Conservation (phyloP, 2,888 invertebrate species). For the Suillia variegata region DNA sequence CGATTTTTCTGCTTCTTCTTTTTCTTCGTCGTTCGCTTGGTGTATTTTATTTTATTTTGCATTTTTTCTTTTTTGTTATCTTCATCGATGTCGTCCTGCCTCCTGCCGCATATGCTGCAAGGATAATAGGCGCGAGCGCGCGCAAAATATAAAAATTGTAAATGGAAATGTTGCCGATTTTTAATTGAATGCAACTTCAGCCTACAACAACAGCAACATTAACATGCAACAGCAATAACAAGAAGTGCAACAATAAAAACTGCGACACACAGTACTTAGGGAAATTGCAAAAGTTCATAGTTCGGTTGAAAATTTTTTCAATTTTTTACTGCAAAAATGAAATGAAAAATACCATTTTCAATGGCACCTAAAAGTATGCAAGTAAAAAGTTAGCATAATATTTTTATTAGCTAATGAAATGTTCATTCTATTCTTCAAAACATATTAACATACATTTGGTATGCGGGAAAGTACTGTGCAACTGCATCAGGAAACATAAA, state of each 20-base stretch:
- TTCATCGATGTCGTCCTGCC: background rate
- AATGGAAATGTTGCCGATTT: slow-evolving; percentile 32
- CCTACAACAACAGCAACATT: slow-evolving; percentile 29
- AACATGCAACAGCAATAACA: slow-evolving; percentile 11
- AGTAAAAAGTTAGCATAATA: no score
- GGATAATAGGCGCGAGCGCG: background rate
- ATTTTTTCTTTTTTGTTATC: background rate
- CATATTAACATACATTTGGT: background rate
- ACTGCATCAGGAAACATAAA: slow-evolving; percentile 29
- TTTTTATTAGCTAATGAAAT: no score
- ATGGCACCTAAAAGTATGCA: no score
- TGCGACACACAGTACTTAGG: no score
- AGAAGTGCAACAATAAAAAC: slow-evolving; percentile 16
- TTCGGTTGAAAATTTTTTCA: no score
- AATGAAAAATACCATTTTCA: no score
- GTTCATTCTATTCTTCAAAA: no score
- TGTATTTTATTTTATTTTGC: background rate
- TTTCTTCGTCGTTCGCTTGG: slow-evolving; percentile 25
- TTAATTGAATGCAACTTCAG: slow-evolving; percentile 51
- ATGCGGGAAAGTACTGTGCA: background rate
- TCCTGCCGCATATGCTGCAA: background rate
- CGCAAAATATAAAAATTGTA: background rate
- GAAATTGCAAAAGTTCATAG: no score
- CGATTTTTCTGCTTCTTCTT: slow-evolving; percentile 17
- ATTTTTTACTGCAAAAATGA: no score